Percentiles rank a stretch among this genome's conserved stretches.
Evolutionary conservation across 2,888 invertebrate genomes (phyloP).

Genomic region (Scelioninae gen. 1): DNA sequence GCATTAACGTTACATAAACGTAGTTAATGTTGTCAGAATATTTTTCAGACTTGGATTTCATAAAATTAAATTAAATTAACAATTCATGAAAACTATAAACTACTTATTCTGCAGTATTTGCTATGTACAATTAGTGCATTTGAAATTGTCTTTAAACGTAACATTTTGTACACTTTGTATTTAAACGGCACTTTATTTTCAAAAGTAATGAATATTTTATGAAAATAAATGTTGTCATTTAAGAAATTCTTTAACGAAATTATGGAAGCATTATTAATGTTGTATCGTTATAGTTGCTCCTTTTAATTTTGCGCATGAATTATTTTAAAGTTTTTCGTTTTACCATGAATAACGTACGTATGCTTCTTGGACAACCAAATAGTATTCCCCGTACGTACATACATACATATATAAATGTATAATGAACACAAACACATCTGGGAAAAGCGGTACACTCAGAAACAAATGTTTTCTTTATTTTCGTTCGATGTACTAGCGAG

Average conservation of each 20-base stretch:
- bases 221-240: too few species aligned
- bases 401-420: constrained; percentile 52
- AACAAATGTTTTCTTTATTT: constrained; percentile 21
- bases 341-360: constrained; percentile 69
- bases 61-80: too few species aligned
- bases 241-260: too few species aligned
- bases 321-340: constrained; percentile 20
- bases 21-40: too few species aligned
- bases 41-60: too few species aligned
- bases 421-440: constrained; percentile 42
- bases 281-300: constrained; percentile 2
- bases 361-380: constrained; percentile 52
- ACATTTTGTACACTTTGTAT: background rate
- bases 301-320: constrained; percentile 21
- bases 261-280: background rate
- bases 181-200: too few species aligned
- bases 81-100: background rate
- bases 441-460: constrained; percentile 45
- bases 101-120: background rate
- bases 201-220: too few species aligned
- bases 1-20: background rate
- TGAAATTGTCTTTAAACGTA: background rate
- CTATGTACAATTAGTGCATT: background rate
- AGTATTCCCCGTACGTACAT: constrained; percentile 51
- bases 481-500: background rate